phyloP scores from a whole-genome alignment of 2,113 vertebrate species.

The Bos indicus region DNA sequence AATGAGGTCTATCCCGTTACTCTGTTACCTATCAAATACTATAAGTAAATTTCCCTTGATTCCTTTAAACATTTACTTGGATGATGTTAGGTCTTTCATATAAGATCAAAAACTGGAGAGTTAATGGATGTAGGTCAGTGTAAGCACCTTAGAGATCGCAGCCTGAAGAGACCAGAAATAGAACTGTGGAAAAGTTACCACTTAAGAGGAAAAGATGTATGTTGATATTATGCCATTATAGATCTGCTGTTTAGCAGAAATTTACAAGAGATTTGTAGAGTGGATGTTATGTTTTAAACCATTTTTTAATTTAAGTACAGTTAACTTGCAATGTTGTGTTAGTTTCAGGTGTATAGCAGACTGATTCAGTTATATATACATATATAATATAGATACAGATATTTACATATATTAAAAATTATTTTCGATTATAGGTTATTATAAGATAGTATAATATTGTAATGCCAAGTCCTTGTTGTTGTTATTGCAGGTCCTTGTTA shows the following conservation, averaged over 20 bases:
- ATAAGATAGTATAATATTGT: background rate
- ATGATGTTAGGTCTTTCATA: background rate
- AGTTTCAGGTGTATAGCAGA: background rate
- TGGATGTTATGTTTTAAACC: background rate
- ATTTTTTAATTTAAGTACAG: background rate
- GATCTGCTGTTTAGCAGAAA: background rate
- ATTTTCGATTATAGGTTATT: background rate
- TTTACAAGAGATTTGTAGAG: background rate
- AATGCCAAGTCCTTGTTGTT: background rate
- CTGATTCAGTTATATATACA: background rate
- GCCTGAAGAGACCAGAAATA: background rate
- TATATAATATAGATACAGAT: background rate
- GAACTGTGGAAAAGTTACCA: background rate
- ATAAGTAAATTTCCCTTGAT: background rate
- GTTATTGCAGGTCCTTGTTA: background rate
- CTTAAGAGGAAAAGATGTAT: background rate
- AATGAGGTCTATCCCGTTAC: background rate
- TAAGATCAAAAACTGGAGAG: background rate
- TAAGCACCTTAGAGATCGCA: background rate
- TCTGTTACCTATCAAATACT: background rate
- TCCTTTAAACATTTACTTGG: slow-evolving; percentile 3
- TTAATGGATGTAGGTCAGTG: background rate
- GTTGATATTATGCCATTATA: background rate
- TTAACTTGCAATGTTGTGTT: background rate
- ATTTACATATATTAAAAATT: background rate